Base-by-base conservation (phyloP, 64 coral and sea anemone genomes). In the Platygyra sinensis region DNA sequence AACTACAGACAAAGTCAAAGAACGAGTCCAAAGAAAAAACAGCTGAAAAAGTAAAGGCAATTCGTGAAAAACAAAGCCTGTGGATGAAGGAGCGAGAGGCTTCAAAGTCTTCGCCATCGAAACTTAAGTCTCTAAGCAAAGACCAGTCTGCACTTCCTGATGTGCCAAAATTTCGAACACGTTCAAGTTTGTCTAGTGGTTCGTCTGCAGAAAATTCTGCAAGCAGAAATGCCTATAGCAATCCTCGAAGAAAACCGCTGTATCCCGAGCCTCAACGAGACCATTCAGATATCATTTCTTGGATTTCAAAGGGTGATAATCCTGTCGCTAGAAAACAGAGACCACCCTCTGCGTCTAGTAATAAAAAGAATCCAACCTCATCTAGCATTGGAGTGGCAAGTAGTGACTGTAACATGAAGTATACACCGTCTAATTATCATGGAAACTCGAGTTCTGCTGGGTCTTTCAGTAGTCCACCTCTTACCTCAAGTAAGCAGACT, bases 51-150 rank as follows among this genome's bases (percentile, higher is more conserved):
- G 91, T 96, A 19, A 72, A 89, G 20, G 69, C 83, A 69, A 93
- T 99, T 4, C 89, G 90, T 28, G 91, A 99, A 72, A 90, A 92
- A 87, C 97, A 99, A 67, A 89, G 74, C 73, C 77, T 88, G 9
- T 99, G 97, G 97, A 96, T 99, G 94, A 90, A 80, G 83, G 88
- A 99, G 51, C 76, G 97, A 83, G 97, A 99, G 63, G 88, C 63
- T 2, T 86, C 91, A 1, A 94, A 90, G 52, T 75, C 87, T 30
- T 69, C 74, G 16, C 29, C 42, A 22, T 60, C 72, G 12, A 64
- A 89, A 67, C 36, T 79, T 1, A 89, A 89, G 39, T 30, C 31
- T 77, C 28, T 42, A 38, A 84, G 36, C 62, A 88, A 77, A 84
- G 79, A 76, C 60, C 78, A 67, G 36, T 18, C 32, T 78, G 62